These are phyloP conservation scores for Dromococcyx pavoninus DNA, from an alignment of 2,797 vertebrate genomes.

Conservation along the genomic window DNA sequence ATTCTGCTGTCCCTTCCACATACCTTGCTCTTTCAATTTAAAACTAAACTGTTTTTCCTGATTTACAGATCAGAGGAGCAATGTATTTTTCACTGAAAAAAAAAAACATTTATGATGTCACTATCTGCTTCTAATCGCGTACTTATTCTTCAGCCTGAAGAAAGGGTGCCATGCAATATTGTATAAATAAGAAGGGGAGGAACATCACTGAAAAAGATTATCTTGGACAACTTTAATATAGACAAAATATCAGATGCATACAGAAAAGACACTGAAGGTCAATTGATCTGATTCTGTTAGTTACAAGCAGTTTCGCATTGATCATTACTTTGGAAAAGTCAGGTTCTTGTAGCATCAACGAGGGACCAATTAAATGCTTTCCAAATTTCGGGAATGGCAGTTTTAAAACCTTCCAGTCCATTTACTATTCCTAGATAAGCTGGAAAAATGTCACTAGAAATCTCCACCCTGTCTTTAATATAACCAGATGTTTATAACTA, in stretches of 20 bases:
- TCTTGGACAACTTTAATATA: not conserved
- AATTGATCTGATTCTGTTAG: not conserved
- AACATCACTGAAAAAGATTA: not conserved
- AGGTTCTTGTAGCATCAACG: not conserved
- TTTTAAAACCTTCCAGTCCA: slow-evolving; percentile 11
- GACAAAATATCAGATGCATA: not conserved
- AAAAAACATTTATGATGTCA: not conserved
- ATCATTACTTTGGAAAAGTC: not conserved
- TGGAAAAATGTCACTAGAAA: slow-evolving; percentile 20
- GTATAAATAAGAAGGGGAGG: not conserved
- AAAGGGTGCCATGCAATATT: not conserved
- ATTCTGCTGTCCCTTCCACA: not conserved
- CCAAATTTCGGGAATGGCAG: not conserved
- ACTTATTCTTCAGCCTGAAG: not conserved
- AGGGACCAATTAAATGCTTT: not conserved
- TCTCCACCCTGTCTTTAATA: not conserved
- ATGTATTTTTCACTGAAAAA: not conserved
- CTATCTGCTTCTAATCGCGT: not conserved
- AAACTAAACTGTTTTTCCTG: not conserved
- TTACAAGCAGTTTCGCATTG: not conserved
- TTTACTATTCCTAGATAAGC: slow-evolving; percentile 4
- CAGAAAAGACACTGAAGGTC: not conserved
- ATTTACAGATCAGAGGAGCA: not conserved
- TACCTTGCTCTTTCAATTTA: not conserved
- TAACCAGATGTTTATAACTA: not conserved